Base-by-base conservation (phyloP, 2,113 vertebrate genomes). In the Baryphthengus martii region DNA sequence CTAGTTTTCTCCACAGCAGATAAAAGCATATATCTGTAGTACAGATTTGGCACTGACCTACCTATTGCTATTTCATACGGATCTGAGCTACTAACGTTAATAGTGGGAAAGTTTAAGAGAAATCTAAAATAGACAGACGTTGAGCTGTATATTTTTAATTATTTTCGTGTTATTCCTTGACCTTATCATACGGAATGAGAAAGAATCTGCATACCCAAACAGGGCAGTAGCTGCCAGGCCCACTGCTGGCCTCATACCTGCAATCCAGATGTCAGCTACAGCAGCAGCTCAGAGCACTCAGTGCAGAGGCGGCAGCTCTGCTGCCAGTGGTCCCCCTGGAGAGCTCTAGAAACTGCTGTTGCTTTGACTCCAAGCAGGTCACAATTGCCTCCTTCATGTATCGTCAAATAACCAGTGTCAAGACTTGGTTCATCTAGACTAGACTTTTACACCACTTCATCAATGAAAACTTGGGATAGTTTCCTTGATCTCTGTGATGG, bases 121-220 rank as follows among this genome's bases (percentile, higher is more conserved):
- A 86, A 63, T 39, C 63, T 44, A 77, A 37, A 8, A 17, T 3
- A 59, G 35, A 24, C 55, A 81, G 59, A 80, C 17, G 35, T 52
- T 95, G n/a, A 81, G 49, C 49, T 88, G 19, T 45, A 45, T 45
- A 17, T 73, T 94, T 91, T 92, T 94, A n/a, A 82, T 85, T 85
- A 84, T 87, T 73, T 45, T 59, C 70, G 39, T 74, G 70, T 73
- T 95, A 83, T 92, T 88, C 65, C 53, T 56, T 17, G 39, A 86
- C 35, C 37, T 93, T 95, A 42, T 31, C 75, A 50, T 39, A 90
- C 70, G 33, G 84, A 72, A 95, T 37, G 9, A 92, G 58, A 95
- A 92, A 61, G 72, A 45, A 23, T 59, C 40, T 88, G 35, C 49
- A 61, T 83, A n/a, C 70, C 42, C 68, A 47, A 92, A 84, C 29